Evolutionary conservation across 2,888 invertebrate genomes (phyloP).

Genomic region (Eupithecia vulgata): DNA sequence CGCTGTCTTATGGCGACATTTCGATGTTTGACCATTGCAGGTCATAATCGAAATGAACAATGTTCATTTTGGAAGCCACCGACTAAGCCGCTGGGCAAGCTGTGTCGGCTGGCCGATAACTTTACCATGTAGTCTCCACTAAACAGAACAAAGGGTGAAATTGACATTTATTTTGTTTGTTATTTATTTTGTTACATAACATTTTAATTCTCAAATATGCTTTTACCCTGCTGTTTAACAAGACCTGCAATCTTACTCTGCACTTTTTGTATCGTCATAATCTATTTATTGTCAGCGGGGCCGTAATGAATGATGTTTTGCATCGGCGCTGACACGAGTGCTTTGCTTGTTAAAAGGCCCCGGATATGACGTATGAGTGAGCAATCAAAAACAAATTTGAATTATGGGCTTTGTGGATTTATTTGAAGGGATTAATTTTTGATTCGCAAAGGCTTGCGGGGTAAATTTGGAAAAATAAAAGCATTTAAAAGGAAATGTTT

Average conservation of each 20-base stretch:
- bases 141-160: too few species aligned
- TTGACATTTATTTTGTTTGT: too few species aligned
- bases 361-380: constrained; percentile 64
- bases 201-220: too few species aligned
- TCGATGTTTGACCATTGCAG: too few species aligned
- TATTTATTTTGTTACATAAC: too few species aligned
- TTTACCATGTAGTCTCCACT: too few species aligned
- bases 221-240: constrained; percentile 12
- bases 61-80: too few species aligned
- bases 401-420: constrained; percentile 52
- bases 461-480: neutral
- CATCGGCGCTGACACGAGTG: constrained; percentile 70
- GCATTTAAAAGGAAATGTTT: neutral
- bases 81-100: too few species aligned
- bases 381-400: constrained; percentile 69
- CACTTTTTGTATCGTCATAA: constrained; percentile 76
- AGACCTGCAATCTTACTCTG: constrained; percentile 57
- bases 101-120: too few species aligned
- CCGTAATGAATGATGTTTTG: constrained; percentile 79
- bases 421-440: constrained; percentile 47
- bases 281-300: constrained; percentile 78
- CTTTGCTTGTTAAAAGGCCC: constrained; percentile 67
- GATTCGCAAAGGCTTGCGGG: constrained; percentile 13
- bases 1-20: too few species aligned
- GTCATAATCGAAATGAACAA: too few species aligned